These are phyloP conservation scores for Periophthalmus magnuspinnatus DNA, from an alignment of 2,797 vertebrate genomes.

Conservation along the genomic window DNA sequence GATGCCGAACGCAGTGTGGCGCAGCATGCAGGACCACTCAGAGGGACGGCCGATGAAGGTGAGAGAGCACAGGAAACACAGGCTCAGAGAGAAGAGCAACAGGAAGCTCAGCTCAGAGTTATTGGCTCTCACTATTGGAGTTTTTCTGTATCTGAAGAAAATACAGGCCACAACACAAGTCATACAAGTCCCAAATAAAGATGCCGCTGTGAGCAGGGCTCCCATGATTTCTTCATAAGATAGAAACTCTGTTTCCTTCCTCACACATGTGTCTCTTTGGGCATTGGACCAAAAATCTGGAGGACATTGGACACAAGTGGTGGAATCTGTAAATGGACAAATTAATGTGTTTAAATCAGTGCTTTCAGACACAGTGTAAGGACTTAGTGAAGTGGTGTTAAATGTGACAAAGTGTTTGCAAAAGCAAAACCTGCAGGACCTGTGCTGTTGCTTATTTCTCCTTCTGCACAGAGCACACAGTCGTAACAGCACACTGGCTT, in stretches of 20 bases:
- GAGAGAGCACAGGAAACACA: conserved; percentile 77
- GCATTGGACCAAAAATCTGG: conserved; percentile 53
- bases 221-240: conserved; percentile 63
- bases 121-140: conserved; percentile 76
- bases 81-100: conserved; percentile 74
- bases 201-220: conserved; percentile 57
- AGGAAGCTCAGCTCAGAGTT: conserved; percentile 81
- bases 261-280: conserved; percentile 51
- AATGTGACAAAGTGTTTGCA: neutral
- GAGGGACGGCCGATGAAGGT: conserved; percentile 76
- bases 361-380: conserved; percentile 43
- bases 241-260: conserved; percentile 57
- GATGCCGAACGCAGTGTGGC: conserved; percentile 77
- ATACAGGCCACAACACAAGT: conserved; percentile 39
- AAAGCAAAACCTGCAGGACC: conserved; percentile 44
- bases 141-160: conserved; percentile 71
- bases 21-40: conserved; percentile 78
- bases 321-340: conserved; percentile 54
- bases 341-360: neutral
- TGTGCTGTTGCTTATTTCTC: conserved; percentile 76
- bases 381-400: conserved; percentile 18
- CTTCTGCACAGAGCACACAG: conserved; percentile 71
- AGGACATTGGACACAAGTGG: conserved; percentile 54
- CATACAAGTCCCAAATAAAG: conserved; percentile 61
- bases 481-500: conserved; percentile 74